These are phyloP conservation scores for Agriopis marginaria DNA, from an alignment of 2,888 invertebrate species.

Conservation along the genomic window DNA sequence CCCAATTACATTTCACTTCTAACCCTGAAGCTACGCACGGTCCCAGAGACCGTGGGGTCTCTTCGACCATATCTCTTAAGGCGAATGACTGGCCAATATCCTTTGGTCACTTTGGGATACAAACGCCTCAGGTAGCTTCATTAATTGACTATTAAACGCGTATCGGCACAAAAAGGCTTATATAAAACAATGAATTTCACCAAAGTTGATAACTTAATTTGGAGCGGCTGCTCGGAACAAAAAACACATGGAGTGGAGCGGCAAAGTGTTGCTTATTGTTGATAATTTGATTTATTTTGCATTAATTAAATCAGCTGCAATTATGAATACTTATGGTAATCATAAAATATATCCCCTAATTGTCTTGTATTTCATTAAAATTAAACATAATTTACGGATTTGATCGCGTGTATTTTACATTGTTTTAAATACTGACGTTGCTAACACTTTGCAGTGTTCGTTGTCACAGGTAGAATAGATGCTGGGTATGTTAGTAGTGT, in stretches of 20 bases:
- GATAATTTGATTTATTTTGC: too few relatives aligned
- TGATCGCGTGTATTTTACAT: too few relatives aligned
- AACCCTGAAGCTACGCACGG: conserved; percentile 50
- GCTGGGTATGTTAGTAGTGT: too few relatives aligned
- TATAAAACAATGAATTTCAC: conserved; percentile 85
- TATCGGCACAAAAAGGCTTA: conserved; percentile 79
- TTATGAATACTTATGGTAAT: too few relatives aligned
- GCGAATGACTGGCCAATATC: conserved; percentile 64
- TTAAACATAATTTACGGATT: too few relatives aligned
- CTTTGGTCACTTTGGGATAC: conserved; percentile 69
- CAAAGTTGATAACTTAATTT: conserved; percentile 85
- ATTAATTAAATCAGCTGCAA: too few relatives aligned
- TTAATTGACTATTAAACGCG: conserved; percentile 85
- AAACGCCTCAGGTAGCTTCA: conserved; percentile 80
- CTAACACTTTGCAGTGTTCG: too few relatives aligned
- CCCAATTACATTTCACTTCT: conserved; percentile 51
- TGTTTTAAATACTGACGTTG: too few relatives aligned
- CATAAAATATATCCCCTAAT: too few relatives aligned
- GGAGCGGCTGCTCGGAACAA: conserved; percentile 58
- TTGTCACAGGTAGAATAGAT: too few relatives aligned
- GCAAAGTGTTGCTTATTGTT: too few relatives aligned
- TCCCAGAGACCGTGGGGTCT: conserved; percentile 45
- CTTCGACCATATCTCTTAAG: conserved; percentile 51
- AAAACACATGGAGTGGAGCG: conserved; percentile 50
- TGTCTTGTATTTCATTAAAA: too few relatives aligned